These are phyloP conservation scores for Fragum fragum DNA, from an alignment of 2,888 invertebrate genomes.

Conservation along the genomic window DNA sequence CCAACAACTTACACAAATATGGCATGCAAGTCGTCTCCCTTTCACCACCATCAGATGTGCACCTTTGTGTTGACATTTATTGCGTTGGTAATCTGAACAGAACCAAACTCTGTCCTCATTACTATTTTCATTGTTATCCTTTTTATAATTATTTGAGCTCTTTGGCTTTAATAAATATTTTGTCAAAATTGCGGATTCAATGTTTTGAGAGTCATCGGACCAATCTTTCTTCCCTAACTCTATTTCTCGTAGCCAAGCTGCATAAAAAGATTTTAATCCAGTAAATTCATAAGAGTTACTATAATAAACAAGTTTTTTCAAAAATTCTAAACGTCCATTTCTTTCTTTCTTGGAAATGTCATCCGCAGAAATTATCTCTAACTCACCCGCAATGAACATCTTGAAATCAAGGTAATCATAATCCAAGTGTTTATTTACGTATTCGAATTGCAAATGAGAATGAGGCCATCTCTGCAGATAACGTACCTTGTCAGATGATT, in stretches of 20 bases:
- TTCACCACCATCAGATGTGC: background rate
- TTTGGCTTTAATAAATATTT: background rate
- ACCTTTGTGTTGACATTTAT: background rate
- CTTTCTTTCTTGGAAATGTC: background rate
- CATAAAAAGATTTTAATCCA: constrained; percentile 6
- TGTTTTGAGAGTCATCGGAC: background rate
- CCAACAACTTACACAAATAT: constrained; percentile 17
- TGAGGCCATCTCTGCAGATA: background rate
- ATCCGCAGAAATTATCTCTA: constrained; percentile 11
- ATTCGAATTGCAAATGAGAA: background rate
- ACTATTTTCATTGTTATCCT: too few species aligned
- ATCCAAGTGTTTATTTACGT: too few species aligned
- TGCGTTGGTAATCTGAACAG: background rate
- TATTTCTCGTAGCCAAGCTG: background rate
- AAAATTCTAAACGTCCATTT: background rate
- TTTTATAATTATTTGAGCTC: background rate
- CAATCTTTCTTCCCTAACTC: background rate
- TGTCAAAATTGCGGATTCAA: background rate
- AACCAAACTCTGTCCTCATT: constrained; percentile 1
- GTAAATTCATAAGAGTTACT: background rate
- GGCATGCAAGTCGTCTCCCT: background rate
- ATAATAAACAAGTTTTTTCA: background rate
- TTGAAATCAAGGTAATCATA: too few species aligned
- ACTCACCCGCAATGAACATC: background rate
- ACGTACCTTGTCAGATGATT: background rate